Conservation (phyloP, 2,113 vertebrate genomes). For the Anguilla rostrata region DNA sequence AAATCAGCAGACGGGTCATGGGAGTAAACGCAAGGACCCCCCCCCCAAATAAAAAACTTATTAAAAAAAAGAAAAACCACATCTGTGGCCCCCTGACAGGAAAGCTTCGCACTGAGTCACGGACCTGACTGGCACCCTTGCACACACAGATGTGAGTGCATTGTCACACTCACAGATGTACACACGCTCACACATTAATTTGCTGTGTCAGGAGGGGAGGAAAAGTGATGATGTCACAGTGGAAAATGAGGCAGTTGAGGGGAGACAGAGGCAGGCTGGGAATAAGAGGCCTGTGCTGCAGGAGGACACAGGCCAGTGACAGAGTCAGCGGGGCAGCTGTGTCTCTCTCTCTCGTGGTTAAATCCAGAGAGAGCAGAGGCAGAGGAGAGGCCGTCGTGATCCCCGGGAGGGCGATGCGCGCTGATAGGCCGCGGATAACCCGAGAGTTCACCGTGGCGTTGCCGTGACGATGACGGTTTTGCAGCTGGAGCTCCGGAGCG, state of each 20-base stretch:
- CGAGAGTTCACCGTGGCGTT: conserved; percentile 1
- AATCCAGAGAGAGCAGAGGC: neutral
- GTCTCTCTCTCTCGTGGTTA: neutral
- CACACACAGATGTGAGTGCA: conserved; percentile 30
- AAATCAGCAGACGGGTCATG: conserved; percentile 31
- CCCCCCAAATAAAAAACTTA: neutral
- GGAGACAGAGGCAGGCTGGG: conserved; percentile 53
- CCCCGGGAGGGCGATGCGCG: conserved; percentile 22
- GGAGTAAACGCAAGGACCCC: neutral
- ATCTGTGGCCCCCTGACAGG: conserved; percentile 3
- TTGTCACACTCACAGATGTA: neutral
- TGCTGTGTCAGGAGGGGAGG: conserved; percentile 30
- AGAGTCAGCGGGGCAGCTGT: conserved; percentile 19
- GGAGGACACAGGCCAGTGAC: conserved; percentile 52
- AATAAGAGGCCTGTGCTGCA: conserved; percentile 49
- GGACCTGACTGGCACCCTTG: neutral
- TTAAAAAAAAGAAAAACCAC: neutral
- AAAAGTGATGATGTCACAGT: conserved; percentile 47
- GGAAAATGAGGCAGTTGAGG: conserved; percentile 39
- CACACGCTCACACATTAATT: conserved; percentile 33
- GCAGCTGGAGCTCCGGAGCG: conserved; percentile 27
- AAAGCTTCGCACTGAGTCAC: conserved; percentile 1
- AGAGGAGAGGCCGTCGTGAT: neutral
- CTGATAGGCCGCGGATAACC: conserved; percentile 35
- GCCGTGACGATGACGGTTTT: conserved; percentile 8